Percentiles rank a stretch among this genome's conserved stretches.
Evolutionary conservation across 30 jellyfish, hydroid and myxozoan genomes (phyloP).

Genomic region (Catostylus mosaicus): DNA sequence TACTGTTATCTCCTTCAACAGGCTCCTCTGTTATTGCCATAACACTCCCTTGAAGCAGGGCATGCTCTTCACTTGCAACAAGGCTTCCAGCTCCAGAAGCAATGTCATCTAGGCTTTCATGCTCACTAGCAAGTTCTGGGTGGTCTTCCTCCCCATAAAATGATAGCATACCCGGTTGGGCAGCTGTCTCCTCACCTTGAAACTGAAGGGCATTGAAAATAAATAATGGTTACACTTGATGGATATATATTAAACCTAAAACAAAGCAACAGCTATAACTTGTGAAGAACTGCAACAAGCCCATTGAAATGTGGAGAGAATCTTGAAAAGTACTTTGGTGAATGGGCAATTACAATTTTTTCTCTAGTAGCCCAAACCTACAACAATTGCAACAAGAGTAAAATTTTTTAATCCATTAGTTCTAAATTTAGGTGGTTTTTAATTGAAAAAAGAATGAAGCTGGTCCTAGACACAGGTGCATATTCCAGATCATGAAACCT

Average conservation of each 20-base stretch:
- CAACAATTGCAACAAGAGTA: neutral
- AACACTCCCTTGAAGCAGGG: slow-evolving; percentile 25
- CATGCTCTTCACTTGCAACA: slow-evolving; percentile 43
- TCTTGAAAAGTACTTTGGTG: too few relatives aligned
- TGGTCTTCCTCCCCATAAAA: slow-evolving; percentile 54
- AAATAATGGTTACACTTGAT: too few relatives aligned
- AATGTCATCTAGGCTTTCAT: slow-evolving; percentile 48
- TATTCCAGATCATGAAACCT: too few relatives aligned
- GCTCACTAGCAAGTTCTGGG: slow-evolving; percentile 47
- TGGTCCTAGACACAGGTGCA: too few relatives aligned
- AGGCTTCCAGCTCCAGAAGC: slow-evolving; percentile 53
- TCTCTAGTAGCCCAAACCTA: neutral
- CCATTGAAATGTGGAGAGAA: neutral
- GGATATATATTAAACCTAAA: neutral
- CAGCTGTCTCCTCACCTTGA: slow-evolving; percentile 23
- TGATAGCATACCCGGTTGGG: slow-evolving; percentile 58
- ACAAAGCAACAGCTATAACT: neutral
- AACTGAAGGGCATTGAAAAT: slow-evolving; percentile 14
- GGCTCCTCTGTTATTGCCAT: slow-evolving; percentile 39
- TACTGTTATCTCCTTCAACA: slow-evolving; percentile 59
- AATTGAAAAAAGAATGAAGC: too few relatives aligned
- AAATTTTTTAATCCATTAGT: too few relatives aligned
- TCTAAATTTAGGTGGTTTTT: too few relatives aligned
- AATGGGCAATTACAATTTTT: neutral
- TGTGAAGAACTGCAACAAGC: neutral